Base-by-base conservation (phyloP, 2,888 invertebrate species). In the Amiota mariae region DNA sequence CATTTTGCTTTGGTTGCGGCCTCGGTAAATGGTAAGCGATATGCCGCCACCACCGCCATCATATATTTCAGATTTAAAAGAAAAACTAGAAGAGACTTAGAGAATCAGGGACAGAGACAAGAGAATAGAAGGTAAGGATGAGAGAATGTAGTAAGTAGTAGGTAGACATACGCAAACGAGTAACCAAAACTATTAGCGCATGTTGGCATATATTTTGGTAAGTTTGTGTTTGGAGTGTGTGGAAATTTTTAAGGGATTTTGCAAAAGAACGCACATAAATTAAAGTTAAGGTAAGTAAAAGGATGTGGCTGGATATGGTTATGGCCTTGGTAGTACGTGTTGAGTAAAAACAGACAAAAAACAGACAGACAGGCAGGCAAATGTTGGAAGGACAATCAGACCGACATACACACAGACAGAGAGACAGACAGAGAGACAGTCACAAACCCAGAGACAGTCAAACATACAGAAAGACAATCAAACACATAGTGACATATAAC, bases 51-150 rank as follows among this genome's bases (percentile, higher is more conserved):
- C 13, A 70, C 18, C 54, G 57, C 20, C 13, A 49, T 71, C 12
- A 70, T 59, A 54, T n/a, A 12, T 10, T 67, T 67, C 71, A 73
- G 68, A 74, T 63, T 71, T 72, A 78, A 76, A 83, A 82, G 76
- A 85, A 80, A 85, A 73, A 20, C 59, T 59, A 20, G 59, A 2
- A 20, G 20, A 71, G 77, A 56, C 47, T 54, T 13, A 18, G 75
- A 68, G 71, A 61, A 18, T 15, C 6, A 10, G 18, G 48, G n/a
- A n/a, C n/a, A n/a, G n/a, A n/a, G n/a, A n/a, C n/a, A 18, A 15
- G 13, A 13, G 36, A 3, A 64, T 18, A n/a, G 46, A 12, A n/a
- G 36, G 15, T 47, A 8, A 13, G 13, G 4, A n/a, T n/a, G 18
- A 11, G 54, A 36, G 47, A 56, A 36, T 13, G 24, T 12, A 36